Evolutionary conservation across 2,888 invertebrate genomes (phyloP).

Genomic region (Orthosia incerta): DNA sequence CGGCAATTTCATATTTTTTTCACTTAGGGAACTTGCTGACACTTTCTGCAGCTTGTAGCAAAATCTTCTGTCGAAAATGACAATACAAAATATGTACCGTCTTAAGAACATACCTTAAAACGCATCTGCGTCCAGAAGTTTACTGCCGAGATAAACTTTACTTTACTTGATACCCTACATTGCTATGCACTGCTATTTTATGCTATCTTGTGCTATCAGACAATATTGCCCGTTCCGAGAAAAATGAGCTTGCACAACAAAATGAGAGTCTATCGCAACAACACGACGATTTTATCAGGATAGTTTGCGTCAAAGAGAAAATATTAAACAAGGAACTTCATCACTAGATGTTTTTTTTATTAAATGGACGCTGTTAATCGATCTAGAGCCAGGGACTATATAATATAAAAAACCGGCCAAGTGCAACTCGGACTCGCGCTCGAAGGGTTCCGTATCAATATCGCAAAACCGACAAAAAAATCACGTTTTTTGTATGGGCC

Average conservation of each 20-base stretch:
- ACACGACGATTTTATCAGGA: slow-evolving; percentile 7
- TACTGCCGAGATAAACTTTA: slow-evolving; percentile 57
- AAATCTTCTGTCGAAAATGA: not conserved
- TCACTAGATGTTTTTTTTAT: not conserved
- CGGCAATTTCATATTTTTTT: no score
- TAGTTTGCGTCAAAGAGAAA: slow-evolving; percentile 1
- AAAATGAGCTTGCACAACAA: slow-evolving; percentile 31
- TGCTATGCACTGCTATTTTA: slow-evolving; percentile 48
- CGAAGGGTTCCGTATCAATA: no score
- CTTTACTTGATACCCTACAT: slow-evolving; percentile 44
- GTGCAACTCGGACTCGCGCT: no score
- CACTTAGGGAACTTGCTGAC: not conserved
- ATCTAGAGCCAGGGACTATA: no score
- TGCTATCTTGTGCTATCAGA: slow-evolving; percentile 27
- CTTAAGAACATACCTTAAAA: not conserved
- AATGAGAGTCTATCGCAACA: slow-evolving; percentile 37
- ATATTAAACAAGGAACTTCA: slow-evolving; percentile 4
- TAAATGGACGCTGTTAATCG: not conserved
- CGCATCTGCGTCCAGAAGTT: slow-evolving; percentile 27
- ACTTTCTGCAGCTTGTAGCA: not conserved
- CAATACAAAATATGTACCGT: not conserved
- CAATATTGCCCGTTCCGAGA: slow-evolving; percentile 48
- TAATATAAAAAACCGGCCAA: no score
- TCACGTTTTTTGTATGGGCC: no score
- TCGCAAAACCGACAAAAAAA: no score